Conservation (phyloP, 2,888 invertebrate species). For the Andrena fulva region DNA sequence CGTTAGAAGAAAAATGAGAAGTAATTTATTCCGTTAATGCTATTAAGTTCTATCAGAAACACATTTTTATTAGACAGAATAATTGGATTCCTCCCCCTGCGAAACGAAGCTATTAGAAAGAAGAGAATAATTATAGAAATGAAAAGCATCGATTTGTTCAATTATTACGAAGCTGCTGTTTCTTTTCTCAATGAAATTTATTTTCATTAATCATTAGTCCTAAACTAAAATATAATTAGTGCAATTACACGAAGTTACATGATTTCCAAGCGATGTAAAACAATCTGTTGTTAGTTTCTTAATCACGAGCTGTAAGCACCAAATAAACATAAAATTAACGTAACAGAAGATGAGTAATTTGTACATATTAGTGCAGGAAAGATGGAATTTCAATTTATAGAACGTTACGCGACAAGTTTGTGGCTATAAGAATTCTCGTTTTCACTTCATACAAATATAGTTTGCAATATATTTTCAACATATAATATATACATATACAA, state of each 20-base stretch:
- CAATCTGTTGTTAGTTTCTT: background rate
- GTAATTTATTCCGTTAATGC: background rate
- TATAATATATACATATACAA: slow-evolving; percentile 64
- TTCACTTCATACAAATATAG: slow-evolving; percentile 64
- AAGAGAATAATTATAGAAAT: background rate
- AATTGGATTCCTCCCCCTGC: background rate
- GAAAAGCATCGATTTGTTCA: background rate
- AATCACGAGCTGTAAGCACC: slow-evolving; percentile 3
- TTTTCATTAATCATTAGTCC: background rate
- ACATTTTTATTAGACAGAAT: background rate
- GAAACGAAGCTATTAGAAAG: background rate
- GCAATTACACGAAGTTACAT: background rate
- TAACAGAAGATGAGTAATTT: background rate
- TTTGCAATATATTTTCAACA: slow-evolving; percentile 62
- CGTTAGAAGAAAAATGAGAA: background rate
- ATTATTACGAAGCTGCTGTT: background rate
- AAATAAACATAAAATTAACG: slow-evolving; percentile 18
- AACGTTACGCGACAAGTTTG: slow-evolving; percentile 23
- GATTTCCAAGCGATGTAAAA: background rate
- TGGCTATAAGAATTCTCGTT: slow-evolving; percentile 26
- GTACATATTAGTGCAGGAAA: slow-evolving; percentile 7
- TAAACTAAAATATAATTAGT: background rate
- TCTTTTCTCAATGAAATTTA: background rate
- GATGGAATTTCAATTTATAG: slow-evolving; percentile 17
- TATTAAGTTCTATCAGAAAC: background rate